Conservation (phyloP, 2,113 vertebrate species). For the Ia io region DNA sequence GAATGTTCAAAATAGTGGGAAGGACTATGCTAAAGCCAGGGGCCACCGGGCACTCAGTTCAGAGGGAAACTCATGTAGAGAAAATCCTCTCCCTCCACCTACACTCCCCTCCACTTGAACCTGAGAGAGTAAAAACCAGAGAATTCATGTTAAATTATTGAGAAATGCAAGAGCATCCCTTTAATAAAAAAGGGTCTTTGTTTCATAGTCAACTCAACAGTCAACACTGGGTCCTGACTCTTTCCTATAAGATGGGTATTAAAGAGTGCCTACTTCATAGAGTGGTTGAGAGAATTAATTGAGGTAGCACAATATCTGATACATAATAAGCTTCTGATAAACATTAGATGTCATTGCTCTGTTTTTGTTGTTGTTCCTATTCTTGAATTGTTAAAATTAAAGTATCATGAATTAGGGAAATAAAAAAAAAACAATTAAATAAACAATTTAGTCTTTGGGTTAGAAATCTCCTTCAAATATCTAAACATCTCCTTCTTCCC, state of each 20-base stretch:
- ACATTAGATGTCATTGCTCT: background rate
- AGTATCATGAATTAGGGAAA: background rate
- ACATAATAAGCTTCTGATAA: background rate
- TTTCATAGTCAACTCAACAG: slow-evolving; percentile 22
- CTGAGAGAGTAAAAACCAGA: background rate
- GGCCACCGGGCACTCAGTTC: background rate
- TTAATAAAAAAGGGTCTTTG: slow-evolving; percentile 21
- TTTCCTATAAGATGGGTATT: background rate
- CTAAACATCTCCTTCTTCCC: background rate
- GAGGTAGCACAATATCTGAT: background rate
- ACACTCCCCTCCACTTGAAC: background rate
- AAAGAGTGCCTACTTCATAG: background rate
- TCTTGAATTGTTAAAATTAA: slow-evolving; percentile 24
- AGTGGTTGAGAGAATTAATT: background rate
- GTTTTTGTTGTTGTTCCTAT: background rate
- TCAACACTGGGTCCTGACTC: background rate
- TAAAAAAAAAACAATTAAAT: background rate
- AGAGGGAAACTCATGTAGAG: background rate
- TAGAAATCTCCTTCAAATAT: slow-evolving; percentile 24
- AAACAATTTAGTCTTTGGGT: background rate
- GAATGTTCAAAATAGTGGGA: background rate
- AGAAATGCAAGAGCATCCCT: background rate
- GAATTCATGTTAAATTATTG: background rate
- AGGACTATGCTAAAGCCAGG: background rate
- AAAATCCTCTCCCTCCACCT: background rate